Base-by-base conservation (phyloP, 2,113 vertebrate genomes). In the Bubo blakistoni region DNA sequence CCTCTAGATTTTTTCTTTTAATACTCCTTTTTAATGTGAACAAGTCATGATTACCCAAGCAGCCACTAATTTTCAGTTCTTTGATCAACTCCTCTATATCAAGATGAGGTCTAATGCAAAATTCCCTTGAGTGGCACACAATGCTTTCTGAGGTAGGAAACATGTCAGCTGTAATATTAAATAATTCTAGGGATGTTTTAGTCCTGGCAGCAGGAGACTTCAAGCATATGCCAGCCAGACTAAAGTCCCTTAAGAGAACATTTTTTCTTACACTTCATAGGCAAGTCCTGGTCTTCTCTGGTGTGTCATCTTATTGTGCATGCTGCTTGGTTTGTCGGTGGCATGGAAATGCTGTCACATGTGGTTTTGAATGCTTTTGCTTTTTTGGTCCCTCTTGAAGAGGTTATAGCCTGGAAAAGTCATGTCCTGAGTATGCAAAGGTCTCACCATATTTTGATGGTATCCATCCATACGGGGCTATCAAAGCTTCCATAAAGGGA, bases 181-280 rank as follows among this genome's bases (percentile, higher is more conserved):
- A 85, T 81, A 92, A 89, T 81, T 89, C 95, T 70, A 27, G 42
- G 52, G 77, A 36, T 89, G 83, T 87, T 91, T 76, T 77, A 91
- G 86, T 69, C 44, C 73, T 92, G 73, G 65, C 69, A 89, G 86
- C 57, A 71, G 61, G 69, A 91, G 44, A 49, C 34, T 67, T 61
- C 32, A 74, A 42, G 47, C 61, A 79, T 82, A 51, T 91, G 73
- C 78, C 94, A 49, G 65, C 78, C 59, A 84, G 24, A 22, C 16
- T 61, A 26, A 88, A 82, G 32, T 77, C 49, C 34, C 79, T 67
- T 26, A 30, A 63, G 21, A 46, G 38, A 91, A 36, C 40, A 7
- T 47, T 87, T 72, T 73, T 70, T 38, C 30, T 79, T 52, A 14
- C 22, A 9, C 24, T 61, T 82, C 32, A 4, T 13, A 52, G 47